These are phyloP conservation scores for Orchesella cincta DNA, from an alignment of 1,140 invertebrate genomes.

Conservation along the genomic window DNA sequence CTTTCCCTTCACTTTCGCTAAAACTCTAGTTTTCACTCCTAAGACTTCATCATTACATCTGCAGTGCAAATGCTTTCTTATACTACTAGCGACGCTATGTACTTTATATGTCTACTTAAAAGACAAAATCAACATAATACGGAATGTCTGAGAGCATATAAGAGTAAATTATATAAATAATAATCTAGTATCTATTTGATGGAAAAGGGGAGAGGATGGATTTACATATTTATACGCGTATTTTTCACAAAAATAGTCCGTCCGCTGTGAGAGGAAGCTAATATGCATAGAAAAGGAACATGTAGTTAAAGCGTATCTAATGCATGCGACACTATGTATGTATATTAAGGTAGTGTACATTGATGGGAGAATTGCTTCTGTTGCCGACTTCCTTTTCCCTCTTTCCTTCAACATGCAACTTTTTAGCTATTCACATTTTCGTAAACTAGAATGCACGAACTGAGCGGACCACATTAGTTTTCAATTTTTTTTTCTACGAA, in stretches of 20 bases:
- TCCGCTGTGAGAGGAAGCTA: no score
- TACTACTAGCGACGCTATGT: no score
- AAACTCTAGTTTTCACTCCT: slow-evolving; percentile 10
- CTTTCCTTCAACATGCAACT: slow-evolving; percentile 18
- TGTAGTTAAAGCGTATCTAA: no score
- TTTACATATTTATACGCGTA: background rate
- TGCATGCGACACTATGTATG: no score
- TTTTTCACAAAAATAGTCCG: background rate
- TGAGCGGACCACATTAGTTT: background rate
- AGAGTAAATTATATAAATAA: background rate
- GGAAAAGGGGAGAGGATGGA: background rate
- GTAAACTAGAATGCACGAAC: background rate
- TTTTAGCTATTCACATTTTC: slow-evolving; percentile 1
- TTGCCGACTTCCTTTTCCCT: background rate
- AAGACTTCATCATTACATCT: background rate
- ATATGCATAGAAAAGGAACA: no score
- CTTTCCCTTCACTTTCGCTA: slow-evolving; percentile 18
- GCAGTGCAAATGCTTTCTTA: no score
- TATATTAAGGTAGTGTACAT: no score
- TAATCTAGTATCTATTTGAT: slow-evolving; percentile 8
- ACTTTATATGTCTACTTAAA: no score
- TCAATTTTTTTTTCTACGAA: background rate
- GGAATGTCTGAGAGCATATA: no score
- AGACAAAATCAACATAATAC: no score
- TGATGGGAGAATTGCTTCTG: background rate